These are phyloP conservation scores for Mirounga angustirostris DNA, from an alignment of 2,113 vertebrate species.

Conservation along the genomic window DNA sequence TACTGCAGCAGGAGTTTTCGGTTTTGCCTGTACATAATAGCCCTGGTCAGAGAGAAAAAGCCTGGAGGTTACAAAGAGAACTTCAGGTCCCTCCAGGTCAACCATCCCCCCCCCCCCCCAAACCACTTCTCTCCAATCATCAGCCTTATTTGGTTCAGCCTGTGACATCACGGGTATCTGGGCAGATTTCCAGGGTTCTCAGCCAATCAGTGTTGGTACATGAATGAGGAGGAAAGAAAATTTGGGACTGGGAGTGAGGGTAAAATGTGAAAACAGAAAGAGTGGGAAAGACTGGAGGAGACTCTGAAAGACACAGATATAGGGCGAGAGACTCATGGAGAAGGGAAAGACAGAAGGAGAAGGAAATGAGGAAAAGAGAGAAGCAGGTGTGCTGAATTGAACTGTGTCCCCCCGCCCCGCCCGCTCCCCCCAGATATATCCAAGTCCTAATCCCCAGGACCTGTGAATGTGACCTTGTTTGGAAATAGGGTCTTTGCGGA, in stretches of 20 bases:
- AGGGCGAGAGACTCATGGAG: background rate
- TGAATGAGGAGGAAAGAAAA: background rate
- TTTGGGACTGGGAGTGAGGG: background rate
- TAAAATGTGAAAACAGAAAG: background rate
- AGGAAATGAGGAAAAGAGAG: background rate
- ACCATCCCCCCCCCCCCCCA: rapidly evolving
- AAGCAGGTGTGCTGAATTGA: background rate
- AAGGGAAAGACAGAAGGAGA: background rate
- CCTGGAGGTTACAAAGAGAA: background rate
- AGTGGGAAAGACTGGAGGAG: background rate
- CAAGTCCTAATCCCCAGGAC: background rate
- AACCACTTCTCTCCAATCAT: background rate
- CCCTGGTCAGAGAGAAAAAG: constrained; percentile 65
- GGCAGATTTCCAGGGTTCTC: background rate
- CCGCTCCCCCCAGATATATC: rapidly evolving
- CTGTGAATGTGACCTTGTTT: background rate
- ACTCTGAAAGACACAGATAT: background rate
- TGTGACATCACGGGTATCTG: background rate
- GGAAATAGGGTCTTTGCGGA: background rate
- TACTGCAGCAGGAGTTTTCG: constrained; percentile 73
- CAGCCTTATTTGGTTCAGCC: background rate
- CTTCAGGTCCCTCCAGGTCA: background rate
- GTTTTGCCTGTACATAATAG: constrained; percentile 67
- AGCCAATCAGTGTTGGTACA: background rate
- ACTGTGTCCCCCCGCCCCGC: too few species aligned